These are phyloP conservation scores for Anolis apletophallus DNA, from an alignment of 2,797 vertebrate genomes.

Conservation along the genomic window DNA sequence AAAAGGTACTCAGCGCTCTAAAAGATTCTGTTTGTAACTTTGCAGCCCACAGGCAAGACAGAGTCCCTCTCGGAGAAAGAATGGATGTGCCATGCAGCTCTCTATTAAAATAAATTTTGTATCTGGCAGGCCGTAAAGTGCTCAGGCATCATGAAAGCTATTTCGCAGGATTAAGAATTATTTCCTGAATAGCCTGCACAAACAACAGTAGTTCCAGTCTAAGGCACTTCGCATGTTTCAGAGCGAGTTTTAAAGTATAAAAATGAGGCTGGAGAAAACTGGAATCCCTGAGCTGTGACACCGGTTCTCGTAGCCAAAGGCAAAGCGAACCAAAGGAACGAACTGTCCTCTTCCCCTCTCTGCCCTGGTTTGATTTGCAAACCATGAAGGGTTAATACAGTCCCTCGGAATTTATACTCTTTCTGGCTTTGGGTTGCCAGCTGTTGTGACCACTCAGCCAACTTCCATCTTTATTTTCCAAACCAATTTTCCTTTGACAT, in stretches of 20 bases:
- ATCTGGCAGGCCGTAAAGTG: constrained; percentile 32
- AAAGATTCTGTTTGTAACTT: constrained; percentile 22
- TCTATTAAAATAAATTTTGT: constrained; percentile 40
- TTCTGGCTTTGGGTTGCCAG: background rate
- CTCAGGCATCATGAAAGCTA: constrained; percentile 36
- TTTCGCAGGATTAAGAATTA: constrained; percentile 41
- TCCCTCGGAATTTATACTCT: background rate
- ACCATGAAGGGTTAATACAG: background rate
- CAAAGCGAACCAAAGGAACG: background rate
- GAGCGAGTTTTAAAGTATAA: constrained; percentile 24
- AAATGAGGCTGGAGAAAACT: constrained; percentile 6
- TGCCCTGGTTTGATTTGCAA: background rate
- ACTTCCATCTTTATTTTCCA: background rate
- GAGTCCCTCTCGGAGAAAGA: constrained; percentile 18
- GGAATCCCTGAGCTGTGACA: constrained; percentile 1
- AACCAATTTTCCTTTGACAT: background rate
- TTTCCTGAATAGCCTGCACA: constrained; percentile 29
- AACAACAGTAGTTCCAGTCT: constrained; percentile 41
- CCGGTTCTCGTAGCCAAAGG: background rate
- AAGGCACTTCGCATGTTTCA: constrained; percentile 14
- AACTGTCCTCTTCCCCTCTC: background rate
- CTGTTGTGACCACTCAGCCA: background rate
- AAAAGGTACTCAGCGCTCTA: constrained; percentile 2
- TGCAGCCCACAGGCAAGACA: constrained; percentile 12
- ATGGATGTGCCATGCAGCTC: constrained; percentile 16